Conservation (phyloP, 2,113 vertebrate genomes). For the Heliornis fulica region DNA sequence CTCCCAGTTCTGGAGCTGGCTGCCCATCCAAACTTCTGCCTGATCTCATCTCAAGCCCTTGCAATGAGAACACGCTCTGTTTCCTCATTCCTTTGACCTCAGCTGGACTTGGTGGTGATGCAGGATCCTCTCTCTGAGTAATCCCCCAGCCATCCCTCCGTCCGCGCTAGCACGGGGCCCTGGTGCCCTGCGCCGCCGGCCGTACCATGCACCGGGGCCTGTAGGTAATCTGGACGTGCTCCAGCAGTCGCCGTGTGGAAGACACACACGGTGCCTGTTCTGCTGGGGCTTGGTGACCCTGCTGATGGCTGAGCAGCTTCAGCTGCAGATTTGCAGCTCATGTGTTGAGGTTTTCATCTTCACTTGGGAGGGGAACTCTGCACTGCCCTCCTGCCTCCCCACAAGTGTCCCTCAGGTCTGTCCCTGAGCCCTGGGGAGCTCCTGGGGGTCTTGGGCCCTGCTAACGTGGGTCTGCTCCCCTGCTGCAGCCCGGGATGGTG, state of each 20-base stretch:
- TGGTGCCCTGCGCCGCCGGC: fast-evolving
- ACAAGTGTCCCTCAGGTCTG: fast-evolving
- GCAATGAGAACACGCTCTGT: not conserved
- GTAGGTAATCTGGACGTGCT: fast-evolving
- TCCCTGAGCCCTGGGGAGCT: not conserved
- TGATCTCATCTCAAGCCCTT: not conserved
- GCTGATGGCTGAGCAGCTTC: not conserved
- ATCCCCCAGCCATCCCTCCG: not conserved
- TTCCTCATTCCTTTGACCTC: slow-evolving; percentile 9
- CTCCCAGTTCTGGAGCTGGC: not conserved
- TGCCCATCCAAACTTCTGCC: not conserved
- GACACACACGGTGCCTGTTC: fast-evolving
- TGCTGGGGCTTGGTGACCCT: not conserved
- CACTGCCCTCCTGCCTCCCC: not conserved
- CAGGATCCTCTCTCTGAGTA: not conserved
- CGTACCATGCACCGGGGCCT: fast-evolving
- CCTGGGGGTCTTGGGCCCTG: not conserved
- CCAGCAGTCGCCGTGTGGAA: not conserved
- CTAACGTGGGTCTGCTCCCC: not conserved
- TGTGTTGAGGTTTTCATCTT: not conserved
- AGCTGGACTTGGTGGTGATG: not conserved
- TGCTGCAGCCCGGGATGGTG: not conserved
- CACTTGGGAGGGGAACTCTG: not conserved
- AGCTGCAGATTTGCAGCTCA: not conserved
- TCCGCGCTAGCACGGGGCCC: fast-evolving